Conservation (phyloP, 2,888 invertebrate species). For the Heteromurus nitidus region DNA sequence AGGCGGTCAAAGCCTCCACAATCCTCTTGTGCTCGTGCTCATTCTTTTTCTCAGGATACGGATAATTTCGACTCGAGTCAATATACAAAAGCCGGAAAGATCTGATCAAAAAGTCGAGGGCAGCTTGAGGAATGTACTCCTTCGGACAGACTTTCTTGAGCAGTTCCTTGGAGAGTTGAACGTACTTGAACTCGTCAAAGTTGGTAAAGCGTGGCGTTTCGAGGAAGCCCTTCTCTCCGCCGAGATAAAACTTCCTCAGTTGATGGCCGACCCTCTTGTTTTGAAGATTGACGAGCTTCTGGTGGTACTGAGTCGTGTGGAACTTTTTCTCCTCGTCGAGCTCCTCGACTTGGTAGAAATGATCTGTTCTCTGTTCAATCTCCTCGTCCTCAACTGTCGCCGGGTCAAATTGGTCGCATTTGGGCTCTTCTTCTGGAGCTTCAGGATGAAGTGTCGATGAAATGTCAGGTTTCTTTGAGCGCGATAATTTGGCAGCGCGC, state of each 20-base stretch:
- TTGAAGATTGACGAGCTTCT: slow-evolving; percentile 42
- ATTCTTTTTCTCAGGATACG: slow-evolving; percentile 31
- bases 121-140: slow-evolving; percentile 25
- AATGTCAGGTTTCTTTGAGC: not conserved
- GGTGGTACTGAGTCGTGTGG: slow-evolving; percentile 39
- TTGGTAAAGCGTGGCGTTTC: slow-evolving; percentile 11
- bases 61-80: slow-evolving; percentile 33
- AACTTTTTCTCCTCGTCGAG: slow-evolving; percentile 15
- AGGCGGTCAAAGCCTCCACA: slow-evolving; percentile 13
- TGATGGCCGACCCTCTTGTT: slow-evolving; percentile 34
- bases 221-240: not conserved
- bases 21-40: slow-evolving; percentile 27
- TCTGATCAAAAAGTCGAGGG: slow-evolving; percentile 33
- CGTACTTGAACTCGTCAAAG: slow-evolving; percentile 41
- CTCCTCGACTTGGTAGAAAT: slow-evolving; percentile 28
- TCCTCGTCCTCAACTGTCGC: slow-evolving; percentile 20
- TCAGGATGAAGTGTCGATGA: no score
- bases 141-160: slow-evolving; percentile 40
- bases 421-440: slow-evolving; percentile 3
- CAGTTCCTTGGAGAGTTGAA: slow-evolving; percentile 48
- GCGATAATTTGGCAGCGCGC: not conserved
- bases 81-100: slow-evolving; percentile 53
- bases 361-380: slow-evolving; percentile 2
- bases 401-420: slow-evolving; percentile 41
- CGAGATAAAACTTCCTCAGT: slow-evolving; percentile 30